Evolutionary conservation across 2,113 vertebrate genomes (phyloP), one percentile per base, ranked within the genome.

Genomic region (Gymnobelideus leadbeateri): DNA sequence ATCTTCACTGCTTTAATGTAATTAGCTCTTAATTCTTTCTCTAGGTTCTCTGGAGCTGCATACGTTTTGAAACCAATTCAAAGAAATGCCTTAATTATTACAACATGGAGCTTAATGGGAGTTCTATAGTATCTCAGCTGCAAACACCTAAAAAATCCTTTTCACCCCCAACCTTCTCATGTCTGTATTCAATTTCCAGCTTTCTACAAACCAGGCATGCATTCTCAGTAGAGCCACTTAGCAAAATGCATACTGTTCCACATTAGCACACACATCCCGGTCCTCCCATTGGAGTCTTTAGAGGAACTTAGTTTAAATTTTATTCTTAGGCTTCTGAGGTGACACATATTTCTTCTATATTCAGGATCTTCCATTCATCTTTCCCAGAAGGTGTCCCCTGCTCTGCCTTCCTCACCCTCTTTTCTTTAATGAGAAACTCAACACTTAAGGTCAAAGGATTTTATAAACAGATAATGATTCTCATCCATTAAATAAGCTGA

Each of bases 51-150:
- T 98, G 96, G 95, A 97, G 98, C 93, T 96, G 68, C 91, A 98
- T 98, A 97, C 97, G 92, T 97, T 98, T 98, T 98, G 95, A 96
- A 98, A 97, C 68, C 0, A 1, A 97, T 97, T 98, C 95, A 98
- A 98, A 98, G 92, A 95, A 94, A 96, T 95, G 51, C 47, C 94
- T 97, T 98, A 97, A 98, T 98, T 98, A 97, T 97, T 98, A 95
- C 92, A 97, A 91, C 90, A 92, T 97, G 96, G 3, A 96, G 0
- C 95, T 98, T 98, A 97, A 96, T 93, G 54, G 50, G 57, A 92
- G 55, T 94, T 98, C 92, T 96, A 89, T 51, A 97, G 91, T 90
- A 96, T 97, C 61, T 93, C 97, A 94, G 49, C 37, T 92, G 52
- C 77, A 95, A 98, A 96, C 95, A 98, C 94, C 96, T 97, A 95